Conservation (phyloP, 2,113 vertebrate genomes). For the Ahaetulla prasina region DNA sequence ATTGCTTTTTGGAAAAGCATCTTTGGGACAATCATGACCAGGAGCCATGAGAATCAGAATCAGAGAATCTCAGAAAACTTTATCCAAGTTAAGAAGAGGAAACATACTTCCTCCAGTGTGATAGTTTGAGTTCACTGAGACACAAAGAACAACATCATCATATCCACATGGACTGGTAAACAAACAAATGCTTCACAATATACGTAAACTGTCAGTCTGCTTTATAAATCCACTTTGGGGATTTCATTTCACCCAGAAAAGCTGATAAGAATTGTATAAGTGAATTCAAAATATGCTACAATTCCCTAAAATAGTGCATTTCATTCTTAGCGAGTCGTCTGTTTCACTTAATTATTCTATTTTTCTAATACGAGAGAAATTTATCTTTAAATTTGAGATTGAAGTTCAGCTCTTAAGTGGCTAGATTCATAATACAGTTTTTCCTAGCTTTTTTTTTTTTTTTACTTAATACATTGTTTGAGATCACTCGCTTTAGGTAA, state of each 20-base stretch:
- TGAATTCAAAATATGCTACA: not conserved
- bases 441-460: not conserved
- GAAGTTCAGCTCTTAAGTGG: not conserved
- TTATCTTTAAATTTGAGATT: not conserved
- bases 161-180: not conserved
- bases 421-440: not conserved
- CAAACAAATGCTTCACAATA: not conserved
- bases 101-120: not conserved
- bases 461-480: not conserved
- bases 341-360: not conserved
- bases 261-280: not conserved
- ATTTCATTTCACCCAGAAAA: not conserved
- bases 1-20: too few species aligned
- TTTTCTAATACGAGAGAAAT: not conserved
- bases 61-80: not conserved
- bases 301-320: not conserved
- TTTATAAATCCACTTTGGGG: not conserved
- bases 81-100: not conserved
- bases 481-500: not conserved
- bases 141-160: not conserved
- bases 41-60: too few species aligned
- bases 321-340: not conserved
- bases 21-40: too few species aligned
- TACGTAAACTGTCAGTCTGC: not conserved
- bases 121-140: not conserved